Evolutionary conservation across 2,113 vertebrate species (phyloP), one percentile per base, ranked within the genome.

Genomic region (Rhinoderma darwinii): DNA sequence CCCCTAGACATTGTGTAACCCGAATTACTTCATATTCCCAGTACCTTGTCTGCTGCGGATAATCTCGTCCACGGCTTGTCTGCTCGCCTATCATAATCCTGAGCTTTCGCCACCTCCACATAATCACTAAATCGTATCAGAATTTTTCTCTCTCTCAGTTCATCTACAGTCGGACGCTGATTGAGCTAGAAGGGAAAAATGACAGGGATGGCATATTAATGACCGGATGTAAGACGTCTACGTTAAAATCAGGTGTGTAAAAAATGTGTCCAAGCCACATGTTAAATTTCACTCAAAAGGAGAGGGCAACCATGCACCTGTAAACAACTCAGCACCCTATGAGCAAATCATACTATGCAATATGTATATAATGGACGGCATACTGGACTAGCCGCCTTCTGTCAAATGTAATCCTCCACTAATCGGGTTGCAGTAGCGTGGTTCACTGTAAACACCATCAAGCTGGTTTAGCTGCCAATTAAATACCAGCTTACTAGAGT

Each of bases 41-140:
- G 73, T 92, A 98, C 98, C 97, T 99, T 99, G 87, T 99, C 98
- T 86, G 98, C 95, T 73, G 98, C 97, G 30, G 98, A 99, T 89
- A 99, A 95, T 82, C 98, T 91, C 9, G 98, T 99, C 98, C 98
- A 99, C 3, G 98, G 98, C 88, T 99, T 99, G 92, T 99, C 98
- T 0, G 98, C 97, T 79, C 98, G 91, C 83, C 98, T 92, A 95
- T 99, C 98, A 0, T 99, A 99, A 94, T 99, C 98, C 95, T 99
- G 98, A 90, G 98, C 98, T 95, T 98, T 99, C 54, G 98, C 98
- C 94, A 99, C 98, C 92, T 99, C 98, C 90, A 99, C 98, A 0
- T 99, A 99, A 88, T 99, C 98, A 10, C 98, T 99, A 93, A 99
- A 99, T 79, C 98, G 96, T 83, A 99, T 99, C 89, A 99, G 95